Evolutionary conservation across 2,888 invertebrate species (phyloP).

Genomic region (Bursaphelenchus okinawaensis): DNA sequence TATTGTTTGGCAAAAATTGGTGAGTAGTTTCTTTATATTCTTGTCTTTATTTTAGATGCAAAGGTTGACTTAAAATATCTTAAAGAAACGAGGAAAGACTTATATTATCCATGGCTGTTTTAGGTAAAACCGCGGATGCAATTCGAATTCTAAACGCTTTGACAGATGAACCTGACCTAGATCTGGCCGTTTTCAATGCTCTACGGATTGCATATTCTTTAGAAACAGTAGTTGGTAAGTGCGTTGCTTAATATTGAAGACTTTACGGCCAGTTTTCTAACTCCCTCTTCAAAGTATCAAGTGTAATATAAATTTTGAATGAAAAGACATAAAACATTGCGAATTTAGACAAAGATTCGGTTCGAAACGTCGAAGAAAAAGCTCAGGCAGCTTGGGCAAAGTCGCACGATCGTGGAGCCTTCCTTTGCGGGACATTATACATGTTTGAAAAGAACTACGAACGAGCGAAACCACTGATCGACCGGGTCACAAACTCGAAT

Average conservation of each 20-base stretch:
- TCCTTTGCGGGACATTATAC: conserved; percentile 21
- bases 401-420: conserved; percentile 23
- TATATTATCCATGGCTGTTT: conserved; percentile 10
- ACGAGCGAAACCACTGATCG: conserved; percentile 29
- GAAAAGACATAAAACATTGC: too few relatives aligned
- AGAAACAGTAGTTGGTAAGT: conserved; percentile 25
- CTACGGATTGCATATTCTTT: conserved; percentile 29
- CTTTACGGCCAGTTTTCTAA: too few relatives aligned
- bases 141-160: conserved; percentile 36
- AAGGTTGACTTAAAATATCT: conserved; percentile 12
- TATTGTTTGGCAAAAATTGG: conserved; percentile 34
- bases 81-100: not conserved
- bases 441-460: conserved; percentile 26
- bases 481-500: conserved; percentile 13
- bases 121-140: conserved; percentile 44
- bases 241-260: too few relatives aligned
- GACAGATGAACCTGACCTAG: conserved; percentile 25
- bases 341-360: conserved; percentile 30
- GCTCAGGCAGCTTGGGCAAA: conserved; percentile 28
- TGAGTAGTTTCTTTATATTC: conserved; percentile 1
- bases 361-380: conserved; percentile 26
- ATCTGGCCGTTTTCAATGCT: conserved; percentile 22
- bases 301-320: too few relatives aligned
- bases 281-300: too few relatives aligned
- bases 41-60: not conserved